A percentile compares a stretch with the other conserved stretches of the same genome.
These are phyloP conservation scores for Rhinoraja longicauda DNA, from an alignment of 2,797 vertebrate genomes.

Conservation along the genomic window DNA sequence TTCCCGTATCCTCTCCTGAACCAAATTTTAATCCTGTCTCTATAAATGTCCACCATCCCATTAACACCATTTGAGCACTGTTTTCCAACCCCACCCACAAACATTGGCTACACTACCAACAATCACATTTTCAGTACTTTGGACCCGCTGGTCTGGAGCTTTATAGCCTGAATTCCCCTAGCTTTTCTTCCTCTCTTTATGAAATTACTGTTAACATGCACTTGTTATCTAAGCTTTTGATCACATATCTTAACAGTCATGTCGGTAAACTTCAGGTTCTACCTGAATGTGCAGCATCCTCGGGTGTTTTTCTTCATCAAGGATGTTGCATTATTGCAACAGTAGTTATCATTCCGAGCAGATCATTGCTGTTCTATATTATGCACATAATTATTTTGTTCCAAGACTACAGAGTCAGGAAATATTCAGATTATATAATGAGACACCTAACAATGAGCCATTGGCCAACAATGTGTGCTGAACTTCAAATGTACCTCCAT, in stretches of 20 bases:
- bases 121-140: not conserved
- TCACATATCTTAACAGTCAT: not conserved
- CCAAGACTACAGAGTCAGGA: too few relatives aligned
- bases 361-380: not conserved
- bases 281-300: not conserved
- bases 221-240: not conserved
- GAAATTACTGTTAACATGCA: not conserved
- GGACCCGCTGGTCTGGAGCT: not conserved
- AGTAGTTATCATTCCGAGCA: not conserved
- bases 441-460: not conserved
- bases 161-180: too few relatives aligned
- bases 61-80: not conserved
- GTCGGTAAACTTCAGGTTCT: not conserved
- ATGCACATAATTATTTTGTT: not conserved
- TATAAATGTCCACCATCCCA: not conserved
- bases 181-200: not conserved
- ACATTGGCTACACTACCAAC: not conserved
- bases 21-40: not conserved
- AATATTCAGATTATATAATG: not conserved
- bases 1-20: not conserved
- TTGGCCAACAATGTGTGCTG: not conserved
- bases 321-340: not conserved
- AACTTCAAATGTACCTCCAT: not conserved
- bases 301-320: not conserved
- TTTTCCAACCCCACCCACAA: not conserved